Base-by-base conservation (phyloP, 2,888 invertebrate genomes). In the Achlya flavicornis region DNA sequence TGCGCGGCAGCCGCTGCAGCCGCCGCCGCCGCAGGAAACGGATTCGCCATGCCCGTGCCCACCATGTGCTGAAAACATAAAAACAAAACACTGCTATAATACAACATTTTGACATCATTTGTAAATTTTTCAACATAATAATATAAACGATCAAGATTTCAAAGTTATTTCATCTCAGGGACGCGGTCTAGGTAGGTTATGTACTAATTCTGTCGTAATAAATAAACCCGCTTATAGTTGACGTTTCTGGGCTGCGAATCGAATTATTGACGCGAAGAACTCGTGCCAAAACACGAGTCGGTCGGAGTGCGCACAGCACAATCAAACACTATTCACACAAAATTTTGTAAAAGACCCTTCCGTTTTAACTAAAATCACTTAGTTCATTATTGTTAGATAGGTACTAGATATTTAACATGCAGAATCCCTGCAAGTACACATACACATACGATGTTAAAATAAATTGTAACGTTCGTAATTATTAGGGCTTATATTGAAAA, bases 31-130 rank as follows among this genome's bases (percentile, higher is more conserved):
- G 95, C 95, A 78, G 95, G 95, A 90, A 96, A 96, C 92, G 96
- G 96, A 94, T 94, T 94, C 92, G 96, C 95, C 96, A 97, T 97
- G 88, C 97, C 97, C 94, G 97, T 96, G 95, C 98, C 97, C 94
- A 98, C 98, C 97, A 98, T 97, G 95, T 98, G 98, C 98, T 98
- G 96, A 48, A 96, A 96, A 76, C 84, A 81, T 80, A 81, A 65
- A 46, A n/a, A 46, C 3, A n/a, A n/a, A n/a, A n/a, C n/a, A n/a
- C n/a, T n/a, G n/a, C n/a, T n/a, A n/a, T n/a, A n/a, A n/a, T n/a
- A n/a, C n/a, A n/a, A n/a, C 4, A n/a, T 19, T 16, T 19, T 19
- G n/a, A 12, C n/a, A 19, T 48, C 46, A 48, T 16, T n/a, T 2
- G 4, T n/a, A n/a, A n/a, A 48, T 8, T 5, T 48, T 2, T 48